phyloP scores from a whole-genome alignment of 2,888 invertebrate genomes.

The Griposia aprilina region DNA sequence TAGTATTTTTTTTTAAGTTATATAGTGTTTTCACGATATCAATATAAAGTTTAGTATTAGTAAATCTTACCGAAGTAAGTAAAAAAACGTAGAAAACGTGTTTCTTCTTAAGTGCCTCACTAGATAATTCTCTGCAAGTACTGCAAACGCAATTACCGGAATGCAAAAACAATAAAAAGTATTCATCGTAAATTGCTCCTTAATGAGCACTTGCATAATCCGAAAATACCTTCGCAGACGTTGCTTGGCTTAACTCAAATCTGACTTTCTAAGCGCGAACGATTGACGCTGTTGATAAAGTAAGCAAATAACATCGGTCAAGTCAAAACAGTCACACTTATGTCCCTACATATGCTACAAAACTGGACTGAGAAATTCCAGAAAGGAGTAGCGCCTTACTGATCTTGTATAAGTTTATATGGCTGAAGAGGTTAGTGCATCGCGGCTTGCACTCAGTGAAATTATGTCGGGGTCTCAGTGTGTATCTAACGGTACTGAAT shows the following conservation, averaged over 20 bases:
- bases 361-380: constrained; percentile 55
- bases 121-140: constrained; percentile 14
- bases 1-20: background rate
- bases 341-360: constrained; percentile 35
- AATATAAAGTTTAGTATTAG: background rate
- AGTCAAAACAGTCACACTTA: constrained; percentile 53
- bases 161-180: constrained; percentile 47
- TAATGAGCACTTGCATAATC: constrained; percentile 59
- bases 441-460: constrained; percentile 77
- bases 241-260: constrained; percentile 45
- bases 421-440: constrained; percentile 72
- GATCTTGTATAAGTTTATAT: constrained; percentile 59
- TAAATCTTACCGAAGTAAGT: background rate
- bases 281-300: constrained; percentile 52
- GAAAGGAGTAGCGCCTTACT: constrained; percentile 46
- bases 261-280: constrained; percentile 57
- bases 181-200: constrained; percentile 42
- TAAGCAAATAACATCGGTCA: constrained; percentile 54
- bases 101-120: background rate
- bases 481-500: constrained; percentile 83
- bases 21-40: background rate
- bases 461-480: constrained; percentile 78
- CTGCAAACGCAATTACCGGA: constrained; percentile 21
- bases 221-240: constrained; percentile 49
- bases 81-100: background rate